These are phyloP conservation scores for Hipposideros larvatus DNA, from an alignment of 2,797 vertebrate species.

Conservation along the genomic window DNA sequence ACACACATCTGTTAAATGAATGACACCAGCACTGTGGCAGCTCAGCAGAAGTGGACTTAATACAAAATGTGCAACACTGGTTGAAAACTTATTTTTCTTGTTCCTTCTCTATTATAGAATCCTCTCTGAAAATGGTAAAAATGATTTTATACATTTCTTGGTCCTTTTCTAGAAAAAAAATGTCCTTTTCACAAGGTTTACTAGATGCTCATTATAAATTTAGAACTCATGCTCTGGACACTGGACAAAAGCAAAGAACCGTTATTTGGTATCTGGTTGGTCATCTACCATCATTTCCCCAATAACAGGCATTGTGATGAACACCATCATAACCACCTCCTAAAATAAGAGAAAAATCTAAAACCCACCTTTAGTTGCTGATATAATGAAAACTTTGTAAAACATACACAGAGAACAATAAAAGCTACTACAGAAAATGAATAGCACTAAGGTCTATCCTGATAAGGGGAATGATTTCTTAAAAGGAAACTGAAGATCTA, in stretches of 20 bases:
- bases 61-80: slow-evolving; percentile 29
- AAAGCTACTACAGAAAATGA: slow-evolving; percentile 1
- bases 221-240: slow-evolving; percentile 28
- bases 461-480: neutral
- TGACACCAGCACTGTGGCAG: slow-evolving; percentile 4
- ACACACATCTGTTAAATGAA: slow-evolving; percentile 41
- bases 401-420: slow-evolving; percentile 1
- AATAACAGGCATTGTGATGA: neutral
- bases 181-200: neutral
- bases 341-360: neutral
- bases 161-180: neutral
- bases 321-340: neutral
- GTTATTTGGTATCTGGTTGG: neutral
- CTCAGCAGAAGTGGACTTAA: slow-evolving; percentile 11
- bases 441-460: neutral
- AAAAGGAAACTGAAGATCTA: neutral
- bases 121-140: slow-evolving; percentile 4
- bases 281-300: neutral
- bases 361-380: slow-evolving; percentile 17
- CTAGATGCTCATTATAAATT: slow-evolving; percentile 23
- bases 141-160: neutral
- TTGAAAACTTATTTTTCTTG: slow-evolving; percentile 33
- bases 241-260: neutral
- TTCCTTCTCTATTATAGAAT: slow-evolving; percentile 46
- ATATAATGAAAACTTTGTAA: slow-evolving; percentile 47